These are phyloP conservation scores for Netelia virgata DNA, from an alignment of 2,888 invertebrate genomes.

Conservation along the genomic window DNA sequence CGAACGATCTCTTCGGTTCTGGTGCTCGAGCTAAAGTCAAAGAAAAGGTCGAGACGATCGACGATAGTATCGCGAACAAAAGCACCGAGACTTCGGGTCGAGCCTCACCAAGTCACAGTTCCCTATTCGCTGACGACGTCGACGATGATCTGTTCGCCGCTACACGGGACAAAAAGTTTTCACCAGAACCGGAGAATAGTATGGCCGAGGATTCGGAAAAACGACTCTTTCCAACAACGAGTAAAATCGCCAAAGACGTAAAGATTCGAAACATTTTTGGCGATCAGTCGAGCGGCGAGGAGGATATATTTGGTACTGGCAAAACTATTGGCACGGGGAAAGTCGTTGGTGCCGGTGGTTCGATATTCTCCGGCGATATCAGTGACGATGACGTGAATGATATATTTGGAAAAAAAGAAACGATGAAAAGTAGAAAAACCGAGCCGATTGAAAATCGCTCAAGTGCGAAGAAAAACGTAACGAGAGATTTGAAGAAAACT, in stretches of 20 bases:
- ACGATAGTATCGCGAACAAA: conserved; percentile 46
- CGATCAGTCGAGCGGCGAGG: conserved; percentile 79
- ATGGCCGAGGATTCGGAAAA: conserved; percentile 52
- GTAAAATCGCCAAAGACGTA: conserved; percentile 71
- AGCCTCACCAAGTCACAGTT: conserved; percentile 65
- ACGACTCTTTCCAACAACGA: conserved; percentile 57
- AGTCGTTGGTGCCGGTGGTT: conserved; percentile 57
- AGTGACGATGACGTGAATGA: conserved; percentile 72
- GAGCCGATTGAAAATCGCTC: conserved; percentile 53
- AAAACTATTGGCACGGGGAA: conserved; percentile 73
- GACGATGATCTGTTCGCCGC: conserved; percentile 71
- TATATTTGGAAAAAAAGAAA: conserved; percentile 76
- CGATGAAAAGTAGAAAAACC: conserved; percentile 46
- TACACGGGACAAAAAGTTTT: conserved; percentile 62
- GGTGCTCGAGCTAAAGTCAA: conserved; percentile 40
- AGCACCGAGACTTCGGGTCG: conserved; percentile 51
- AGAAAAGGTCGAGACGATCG: conserved; percentile 57
- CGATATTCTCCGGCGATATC: conserved; percentile 74
- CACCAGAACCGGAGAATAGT: conserved; percentile 69
- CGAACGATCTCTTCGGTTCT: conserved; percentile 75
- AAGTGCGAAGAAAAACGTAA: conserved; percentile 77
- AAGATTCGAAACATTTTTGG: conserved; percentile 79
- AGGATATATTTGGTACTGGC: conserved; percentile 79
- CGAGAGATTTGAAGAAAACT: conserved; percentile 81
- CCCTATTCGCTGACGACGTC: conserved; percentile 71